Conservation (phyloP, 2,797 vertebrate species). For the Zonotrichia albicollis region DNA sequence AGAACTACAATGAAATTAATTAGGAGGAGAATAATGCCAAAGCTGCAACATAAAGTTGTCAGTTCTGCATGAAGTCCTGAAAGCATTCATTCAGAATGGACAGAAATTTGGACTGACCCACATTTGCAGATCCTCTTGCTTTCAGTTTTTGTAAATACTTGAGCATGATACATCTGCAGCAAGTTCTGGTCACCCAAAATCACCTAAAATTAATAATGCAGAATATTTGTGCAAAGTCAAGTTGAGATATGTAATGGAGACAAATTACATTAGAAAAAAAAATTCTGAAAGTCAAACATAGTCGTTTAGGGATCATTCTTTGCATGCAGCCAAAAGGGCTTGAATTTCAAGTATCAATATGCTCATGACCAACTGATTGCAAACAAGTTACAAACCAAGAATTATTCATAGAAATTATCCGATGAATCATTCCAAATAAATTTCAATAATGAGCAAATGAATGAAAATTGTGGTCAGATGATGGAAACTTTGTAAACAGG, state of each 20-base stretch:
- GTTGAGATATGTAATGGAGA: neutral
- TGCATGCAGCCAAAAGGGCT: constrained; percentile 32
- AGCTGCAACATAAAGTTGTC: neutral
- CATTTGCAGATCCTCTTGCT: neutral
- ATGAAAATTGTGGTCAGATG: constrained; percentile 41
- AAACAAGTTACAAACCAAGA: constrained; percentile 37
- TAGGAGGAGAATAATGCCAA: neutral
- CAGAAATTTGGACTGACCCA: neutral
- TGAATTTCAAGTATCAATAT: constrained; percentile 51
- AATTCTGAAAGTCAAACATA: neutral
- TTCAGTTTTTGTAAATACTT: neutral
- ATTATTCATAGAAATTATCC: constrained; percentile 44
- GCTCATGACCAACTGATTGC: constrained; percentile 29
- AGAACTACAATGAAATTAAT: neutral
- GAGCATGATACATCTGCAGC: neutral
- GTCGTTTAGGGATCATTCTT: neutral
- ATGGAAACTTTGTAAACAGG: constrained; percentile 31
- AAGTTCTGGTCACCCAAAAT: neutral
- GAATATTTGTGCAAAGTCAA: constrained; percentile 9
- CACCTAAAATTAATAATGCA: neutral
- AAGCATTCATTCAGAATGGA: neutral
- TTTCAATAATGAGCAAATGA: constrained; percentile 20
- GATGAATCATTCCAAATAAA: constrained; percentile 32
- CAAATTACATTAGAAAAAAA: constrained; percentile 11
- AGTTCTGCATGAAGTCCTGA: neutral